phyloP scores from a whole-genome alignment of 2,888 invertebrate species.

The Thysanoteuthis rhombus region DNA sequence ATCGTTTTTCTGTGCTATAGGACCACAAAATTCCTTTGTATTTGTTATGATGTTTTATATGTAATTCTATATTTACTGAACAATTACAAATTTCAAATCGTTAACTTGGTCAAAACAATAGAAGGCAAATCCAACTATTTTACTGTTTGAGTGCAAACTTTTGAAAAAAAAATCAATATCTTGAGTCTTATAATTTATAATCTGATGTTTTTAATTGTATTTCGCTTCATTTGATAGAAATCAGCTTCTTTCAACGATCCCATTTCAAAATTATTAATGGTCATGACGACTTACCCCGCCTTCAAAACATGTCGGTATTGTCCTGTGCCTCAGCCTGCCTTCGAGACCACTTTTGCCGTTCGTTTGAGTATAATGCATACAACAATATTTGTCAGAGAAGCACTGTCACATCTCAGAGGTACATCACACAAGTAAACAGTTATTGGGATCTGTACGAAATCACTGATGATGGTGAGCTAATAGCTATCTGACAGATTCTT shows the following conservation, averaged over 20 bases:
- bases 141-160: background rate
- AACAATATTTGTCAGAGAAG: background rate
- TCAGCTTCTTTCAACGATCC: background rate
- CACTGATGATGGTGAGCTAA: background rate
- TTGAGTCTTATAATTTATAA: background rate
- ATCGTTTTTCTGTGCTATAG: too few species aligned
- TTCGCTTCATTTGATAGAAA: background rate
- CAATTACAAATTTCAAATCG: too few species aligned
- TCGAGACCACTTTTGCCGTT: background rate
- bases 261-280: background rate
- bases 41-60: too few species aligned
- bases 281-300: background rate
- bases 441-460: background rate
- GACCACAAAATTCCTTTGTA: too few species aligned
- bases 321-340: background rate
- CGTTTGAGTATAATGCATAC: background rate
- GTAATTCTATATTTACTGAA: too few species aligned
- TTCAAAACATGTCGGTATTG: background rate
- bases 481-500: background rate
- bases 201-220: background rate
- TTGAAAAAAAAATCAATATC: too few species aligned
- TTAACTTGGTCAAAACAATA: too few species aligned
- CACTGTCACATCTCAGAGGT: background rate
- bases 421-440: background rate
- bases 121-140: background rate